Evolutionary conservation across 2,113 vertebrate species (phyloP).

Genomic region (Clupea harengus): DNA sequence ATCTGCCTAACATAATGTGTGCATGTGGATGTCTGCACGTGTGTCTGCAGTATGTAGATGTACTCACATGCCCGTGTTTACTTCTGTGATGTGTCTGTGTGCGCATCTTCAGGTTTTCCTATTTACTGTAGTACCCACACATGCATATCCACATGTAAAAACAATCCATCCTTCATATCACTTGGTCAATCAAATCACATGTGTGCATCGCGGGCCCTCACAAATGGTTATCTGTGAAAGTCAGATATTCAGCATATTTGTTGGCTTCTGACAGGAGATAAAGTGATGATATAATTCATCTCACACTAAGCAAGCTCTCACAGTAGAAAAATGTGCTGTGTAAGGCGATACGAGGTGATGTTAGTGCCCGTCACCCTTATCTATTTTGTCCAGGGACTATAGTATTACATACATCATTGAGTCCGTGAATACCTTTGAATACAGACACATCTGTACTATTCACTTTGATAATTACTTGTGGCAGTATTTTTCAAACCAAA

Average conservation of each 20-base stretch:
- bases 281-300: background rate
- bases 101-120: background rate
- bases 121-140: background rate
- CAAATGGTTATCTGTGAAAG: background rate
- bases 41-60: background rate
- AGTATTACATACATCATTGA: too few species aligned
- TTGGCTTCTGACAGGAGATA: background rate
- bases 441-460: too few species aligned
- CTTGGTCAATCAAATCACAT: too few species aligned
- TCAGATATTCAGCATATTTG: background rate
- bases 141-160: background rate
- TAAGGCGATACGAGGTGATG: background rate
- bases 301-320: background rate
- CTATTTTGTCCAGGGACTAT: background rate
- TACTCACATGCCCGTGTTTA: background rate
- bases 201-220: too few species aligned
- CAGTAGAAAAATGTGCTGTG: background rate
- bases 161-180: background rate
- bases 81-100: conserved; percentile 37
- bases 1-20: background rate
- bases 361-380: background rate
- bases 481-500: too few species aligned
- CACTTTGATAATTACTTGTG: background rate
- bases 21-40: background rate
- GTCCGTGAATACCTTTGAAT: too few species aligned